Evolutionary conservation across 2,888 invertebrate species (phyloP).

Genomic region (Oscheius sp.): DNA sequence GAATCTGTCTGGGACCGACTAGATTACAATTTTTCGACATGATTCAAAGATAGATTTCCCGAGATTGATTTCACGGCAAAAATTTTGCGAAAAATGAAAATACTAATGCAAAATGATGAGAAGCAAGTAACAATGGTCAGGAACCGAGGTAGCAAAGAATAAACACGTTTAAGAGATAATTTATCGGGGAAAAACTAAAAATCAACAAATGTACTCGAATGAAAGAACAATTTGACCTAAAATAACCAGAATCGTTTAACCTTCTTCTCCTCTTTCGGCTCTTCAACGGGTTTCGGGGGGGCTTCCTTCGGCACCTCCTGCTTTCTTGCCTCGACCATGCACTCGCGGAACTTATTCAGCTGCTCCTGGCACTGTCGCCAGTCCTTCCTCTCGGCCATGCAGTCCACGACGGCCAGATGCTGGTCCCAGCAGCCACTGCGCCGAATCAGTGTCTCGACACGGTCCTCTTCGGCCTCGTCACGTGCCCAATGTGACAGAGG

Average conservation of each 20-base stretch:
- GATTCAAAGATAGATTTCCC: too few species aligned
- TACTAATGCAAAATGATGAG: background rate
- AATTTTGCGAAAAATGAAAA: too few species aligned
- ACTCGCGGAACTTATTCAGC: conserved; percentile 36
- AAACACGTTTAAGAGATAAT: background rate
- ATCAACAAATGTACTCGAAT: background rate
- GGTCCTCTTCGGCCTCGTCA: conserved; percentile 61
- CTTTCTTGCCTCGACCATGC: background rate
- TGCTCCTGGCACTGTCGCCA: conserved; percentile 68
- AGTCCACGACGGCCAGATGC: conserved; percentile 64
- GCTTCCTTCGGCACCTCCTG: too few species aligned
- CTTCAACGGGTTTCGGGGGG: background rate
- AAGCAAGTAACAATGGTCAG: background rate
- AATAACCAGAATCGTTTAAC: background rate
- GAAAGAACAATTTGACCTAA: background rate
- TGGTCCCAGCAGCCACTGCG: conserved; percentile 67
- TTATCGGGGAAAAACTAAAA: background rate
- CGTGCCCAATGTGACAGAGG: conserved; percentile 49
- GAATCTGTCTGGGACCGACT: too few species aligned
- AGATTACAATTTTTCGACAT: too few species aligned
- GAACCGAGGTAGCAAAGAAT: too few species aligned
- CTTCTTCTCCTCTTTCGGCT: background rate
- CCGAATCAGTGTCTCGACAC: conserved; percentile 63
- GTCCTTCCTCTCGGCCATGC: conserved; percentile 66
- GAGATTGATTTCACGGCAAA: too few species aligned